Evolutionary conservation across 2,797 vertebrate genomes (phyloP).

Genomic region (Coregonus suidteri): DNA sequence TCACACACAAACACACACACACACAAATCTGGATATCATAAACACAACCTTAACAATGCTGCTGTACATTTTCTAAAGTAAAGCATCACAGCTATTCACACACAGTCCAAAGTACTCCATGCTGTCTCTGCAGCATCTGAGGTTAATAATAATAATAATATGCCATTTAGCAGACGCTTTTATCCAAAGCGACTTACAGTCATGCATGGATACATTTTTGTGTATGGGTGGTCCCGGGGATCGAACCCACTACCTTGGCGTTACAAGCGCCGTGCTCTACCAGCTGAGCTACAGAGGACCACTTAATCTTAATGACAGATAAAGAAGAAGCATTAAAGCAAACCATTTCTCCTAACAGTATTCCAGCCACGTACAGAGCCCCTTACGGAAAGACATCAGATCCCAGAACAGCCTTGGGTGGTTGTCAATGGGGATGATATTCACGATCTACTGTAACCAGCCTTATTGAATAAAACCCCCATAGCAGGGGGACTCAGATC

Average conservation of each 20-base stretch:
- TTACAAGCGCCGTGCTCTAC: no score
- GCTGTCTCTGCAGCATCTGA: slow-evolving; percentile 30
- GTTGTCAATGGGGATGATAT: not conserved
- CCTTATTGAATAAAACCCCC: not conserved
- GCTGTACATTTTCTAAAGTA: slow-evolving; percentile 31
- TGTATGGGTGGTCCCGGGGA: no score
- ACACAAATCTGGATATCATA: slow-evolving; percentile 9
- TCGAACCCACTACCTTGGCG: no score
- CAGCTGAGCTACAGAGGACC: no score
- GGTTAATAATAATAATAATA: no score
- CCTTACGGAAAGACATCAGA: no score
- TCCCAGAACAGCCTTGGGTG: slow-evolving; percentile 12
- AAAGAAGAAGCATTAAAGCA: slow-evolving; percentile 21
- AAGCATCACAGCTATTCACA: slow-evolving; percentile 4
- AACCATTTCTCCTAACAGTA: slow-evolving; percentile 11
- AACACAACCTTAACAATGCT: slow-evolving; percentile 6
- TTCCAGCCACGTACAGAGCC: slow-evolving; percentile 14
- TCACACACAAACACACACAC: no score
- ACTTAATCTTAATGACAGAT: slow-evolving; percentile 19
- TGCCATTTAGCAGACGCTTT: no score
- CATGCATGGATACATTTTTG: no score
- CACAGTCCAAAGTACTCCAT: not conserved
- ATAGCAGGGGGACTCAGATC: not conserved
- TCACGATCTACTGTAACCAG: not conserved
- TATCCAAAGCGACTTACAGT: no score